Evolutionary conservation across 2,113 vertebrate species (phyloP), one percentile per base, ranked within the genome.

Genomic region (Leuciscus idus): DNA sequence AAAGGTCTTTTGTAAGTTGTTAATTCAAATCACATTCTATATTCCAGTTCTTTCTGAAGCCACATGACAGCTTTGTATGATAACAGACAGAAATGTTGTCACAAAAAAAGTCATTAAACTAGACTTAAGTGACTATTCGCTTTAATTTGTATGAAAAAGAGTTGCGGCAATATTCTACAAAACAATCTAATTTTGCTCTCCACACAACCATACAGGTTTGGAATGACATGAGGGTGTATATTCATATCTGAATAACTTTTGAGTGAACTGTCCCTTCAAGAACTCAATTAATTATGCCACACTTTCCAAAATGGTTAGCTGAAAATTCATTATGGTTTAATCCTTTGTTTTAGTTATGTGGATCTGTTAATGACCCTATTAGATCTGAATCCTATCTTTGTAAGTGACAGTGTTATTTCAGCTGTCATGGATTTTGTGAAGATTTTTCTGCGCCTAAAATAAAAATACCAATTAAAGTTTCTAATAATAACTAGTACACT

Each of bases 321-420:
- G 9, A 77, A 52, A 52, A 11, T 23, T 33, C 66, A 39, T 70
- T 70, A 39, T 70, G 2, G 7, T 33, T 70, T 48, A 23, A 43
- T 70, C 52, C 57, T 43, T 23, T 30, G 46, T 59, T 62, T 55
- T n/a, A 61, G 43, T 52, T 81, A 15, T 43, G 74, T 76, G 61
- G 30, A 66, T 39, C 36, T 77, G 87, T 76, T 81, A 88, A 85
- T 84, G 75, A 85, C 68, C 12, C 52, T 68, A 33, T 75, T 30
- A 81, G 46, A 76, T 52, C 36, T 23, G 76, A 43, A 62, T 74
- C 33, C 26, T 81, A 85, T 85, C 48, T 81, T 39, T 57, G 28
- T 85, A 72, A 88, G 33, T 64, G 21, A 76, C 36, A 1, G 4
- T 23, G 78, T 75, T 88, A 68, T 88, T 85, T 88, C 73, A 88